A percentile compares a stretch with the other conserved stretches of the same genome.
Conservation (phyloP, 1,140 invertebrate genomes). For the Drosophila funebris region DNA sequence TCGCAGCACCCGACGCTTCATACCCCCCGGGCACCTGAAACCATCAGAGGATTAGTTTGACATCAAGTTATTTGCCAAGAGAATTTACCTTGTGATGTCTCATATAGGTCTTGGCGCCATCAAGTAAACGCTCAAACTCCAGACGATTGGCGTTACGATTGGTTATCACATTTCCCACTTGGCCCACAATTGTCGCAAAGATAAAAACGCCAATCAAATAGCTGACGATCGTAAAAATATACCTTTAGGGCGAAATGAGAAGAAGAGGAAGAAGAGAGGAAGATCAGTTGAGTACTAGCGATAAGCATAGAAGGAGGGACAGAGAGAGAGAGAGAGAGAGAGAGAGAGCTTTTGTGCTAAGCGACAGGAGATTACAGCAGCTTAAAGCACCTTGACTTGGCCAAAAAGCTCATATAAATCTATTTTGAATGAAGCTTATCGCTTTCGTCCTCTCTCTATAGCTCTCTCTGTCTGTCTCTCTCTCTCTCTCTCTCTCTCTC, state of each 20-base stretch:
- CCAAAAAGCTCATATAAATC: too few species aligned
- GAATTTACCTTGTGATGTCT: conserved; percentile 92
- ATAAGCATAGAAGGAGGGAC: not conserved
- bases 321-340: not conserved
- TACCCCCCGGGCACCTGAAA: conserved; percentile 93
- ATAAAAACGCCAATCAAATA: conserved; percentile 99
- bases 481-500: not conserved
- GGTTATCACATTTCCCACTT: conserved; percentile 98
- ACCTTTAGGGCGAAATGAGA: conserved; percentile 86
- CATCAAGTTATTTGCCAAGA: not conserved
- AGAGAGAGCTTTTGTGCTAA: not conserved
- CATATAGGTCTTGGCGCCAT: conserved; percentile 98
- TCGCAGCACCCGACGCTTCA: conserved; percentile 96
- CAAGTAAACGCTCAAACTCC: conserved; percentile 96
- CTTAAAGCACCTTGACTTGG: too few species aligned
- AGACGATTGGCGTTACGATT: conserved; percentile 98
- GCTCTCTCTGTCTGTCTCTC: not conserved
- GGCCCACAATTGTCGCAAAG: conserved; percentile 98
- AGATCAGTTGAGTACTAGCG: not conserved
- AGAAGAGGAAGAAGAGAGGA: conserved; percentile 1
- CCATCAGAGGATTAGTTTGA: not conserved
- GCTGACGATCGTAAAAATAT: conserved; percentile 97
- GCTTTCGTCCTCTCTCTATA: not conserved
- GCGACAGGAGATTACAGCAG: too few species aligned
- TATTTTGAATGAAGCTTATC: too few species aligned